phyloP scores from a whole-genome alignment of 2,797 vertebrate species.

The Premnoplex brunnescens region DNA sequence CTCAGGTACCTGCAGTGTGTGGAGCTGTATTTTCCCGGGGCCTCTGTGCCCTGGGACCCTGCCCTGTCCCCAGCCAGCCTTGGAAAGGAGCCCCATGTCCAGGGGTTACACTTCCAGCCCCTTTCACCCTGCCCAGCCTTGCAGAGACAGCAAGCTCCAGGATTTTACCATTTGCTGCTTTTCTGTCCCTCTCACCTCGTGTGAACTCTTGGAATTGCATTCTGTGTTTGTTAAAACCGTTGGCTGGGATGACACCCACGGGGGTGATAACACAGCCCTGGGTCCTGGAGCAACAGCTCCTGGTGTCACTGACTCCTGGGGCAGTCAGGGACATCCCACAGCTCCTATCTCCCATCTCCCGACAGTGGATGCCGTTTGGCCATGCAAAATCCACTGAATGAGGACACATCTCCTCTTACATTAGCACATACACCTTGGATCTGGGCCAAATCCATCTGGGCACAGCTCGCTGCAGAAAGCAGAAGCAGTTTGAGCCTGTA shows the following conservation, averaged over 20 bases:
- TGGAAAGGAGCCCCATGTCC: background rate
- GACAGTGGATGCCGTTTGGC: accelerated
- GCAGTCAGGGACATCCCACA: background rate
- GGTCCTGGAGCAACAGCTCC: background rate
- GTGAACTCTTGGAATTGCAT: background rate
- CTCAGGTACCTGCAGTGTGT: accelerated
- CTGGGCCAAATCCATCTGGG: background rate
- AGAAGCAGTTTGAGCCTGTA: background rate
- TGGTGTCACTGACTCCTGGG: accelerated
- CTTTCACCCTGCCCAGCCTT: background rate
- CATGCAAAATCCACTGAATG: background rate
- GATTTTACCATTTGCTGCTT: background rate
- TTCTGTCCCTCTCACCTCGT: background rate
- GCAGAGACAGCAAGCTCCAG: background rate
- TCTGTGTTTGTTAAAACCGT: background rate
- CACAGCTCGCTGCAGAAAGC: background rate
- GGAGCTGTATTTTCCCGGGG: background rate
- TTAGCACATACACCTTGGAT: background rate
- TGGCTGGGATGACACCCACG: background rate
- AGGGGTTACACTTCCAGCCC: background rate
- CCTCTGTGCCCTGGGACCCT: background rate
- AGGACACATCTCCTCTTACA: background rate
- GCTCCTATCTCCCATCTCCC: background rate
- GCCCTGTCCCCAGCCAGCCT: background rate
- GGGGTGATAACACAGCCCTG: background rate